These are phyloP conservation scores for Oasisia sp. DNA, from an alignment of 2,888 invertebrate species.

Conservation along the genomic window DNA sequence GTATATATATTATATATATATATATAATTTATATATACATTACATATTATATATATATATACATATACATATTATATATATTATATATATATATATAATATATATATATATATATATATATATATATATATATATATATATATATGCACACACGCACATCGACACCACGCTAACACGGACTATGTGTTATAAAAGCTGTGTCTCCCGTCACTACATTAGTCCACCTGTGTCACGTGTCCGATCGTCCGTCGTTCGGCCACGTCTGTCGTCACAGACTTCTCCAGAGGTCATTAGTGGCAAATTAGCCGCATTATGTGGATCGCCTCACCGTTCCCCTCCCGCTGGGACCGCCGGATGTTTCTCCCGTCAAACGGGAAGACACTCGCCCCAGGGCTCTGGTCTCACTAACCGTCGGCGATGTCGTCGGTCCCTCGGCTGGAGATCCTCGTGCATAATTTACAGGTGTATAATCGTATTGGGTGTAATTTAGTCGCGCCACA, in stretches of 20 bases:
- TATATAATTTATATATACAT: neutral
- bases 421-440: neutral
- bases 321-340: neutral
- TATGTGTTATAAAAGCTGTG: neutral
- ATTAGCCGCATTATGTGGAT: neutral
- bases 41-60: too few relatives aligned
- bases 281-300: neutral
- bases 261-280: neutral
- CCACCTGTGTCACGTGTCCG: neutral
- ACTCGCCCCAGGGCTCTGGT: neutral
- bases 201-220: neutral
- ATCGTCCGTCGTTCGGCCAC: neutral
- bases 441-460: neutral
- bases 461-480: neutral
- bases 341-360: neutral
- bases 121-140: neutral
- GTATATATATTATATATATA: neutral
- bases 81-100: neutral
- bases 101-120: slow-evolving; percentile 23
- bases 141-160: neutral
- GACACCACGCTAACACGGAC: too few relatives aligned
- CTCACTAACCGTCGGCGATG: neutral
- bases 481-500: neutral
- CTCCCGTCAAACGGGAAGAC: neutral
- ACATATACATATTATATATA: neutral